A percentile compares a stretch with the other conserved stretches of the same genome.
Conservation (phyloP, 2,113 vertebrate species). For the Puntigrus tetrazona region DNA sequence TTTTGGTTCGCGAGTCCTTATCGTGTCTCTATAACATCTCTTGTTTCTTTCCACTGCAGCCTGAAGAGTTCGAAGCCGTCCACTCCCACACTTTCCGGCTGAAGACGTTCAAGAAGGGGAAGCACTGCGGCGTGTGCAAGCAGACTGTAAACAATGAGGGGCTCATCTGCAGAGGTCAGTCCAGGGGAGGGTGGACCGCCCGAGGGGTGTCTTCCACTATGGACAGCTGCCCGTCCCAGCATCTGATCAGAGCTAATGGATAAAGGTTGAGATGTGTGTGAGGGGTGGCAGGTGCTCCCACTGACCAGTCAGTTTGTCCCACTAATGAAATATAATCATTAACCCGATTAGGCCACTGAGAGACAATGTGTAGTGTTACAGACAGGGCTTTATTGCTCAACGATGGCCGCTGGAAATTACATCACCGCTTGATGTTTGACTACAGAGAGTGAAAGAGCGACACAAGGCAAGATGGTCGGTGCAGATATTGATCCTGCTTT, state of each 20-base stretch:
- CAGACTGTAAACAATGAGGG: constrained; percentile 89
- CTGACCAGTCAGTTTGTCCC: not conserved
- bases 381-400: not conserved
- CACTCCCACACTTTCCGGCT: constrained; percentile 88
- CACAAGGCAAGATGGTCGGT: not conserved
- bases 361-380: not conserved
- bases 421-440: constrained; percentile 1
- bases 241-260: constrained; percentile 37
- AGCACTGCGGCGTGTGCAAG: constrained; percentile 88
- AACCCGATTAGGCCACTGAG: constrained; percentile 33
- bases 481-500: constrained; percentile 22
- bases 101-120: constrained; percentile 94
- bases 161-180: constrained; percentile 90
- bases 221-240: constrained; percentile 8
- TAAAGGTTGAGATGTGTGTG: constrained; percentile 20
- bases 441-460: not conserved
- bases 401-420: not conserved
- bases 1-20: too few relatives aligned
- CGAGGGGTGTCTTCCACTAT: not conserved
- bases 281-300: constrained; percentile 23
- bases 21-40: constrained; percentile 19
- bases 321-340: constrained; percentile 20
- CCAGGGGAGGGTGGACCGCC: not conserved
- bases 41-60: constrained; percentile 70
- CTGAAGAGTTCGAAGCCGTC: constrained; percentile 88